Conservation (phyloP, 2,113 vertebrate species). For the Callionymus lyra region DNA sequence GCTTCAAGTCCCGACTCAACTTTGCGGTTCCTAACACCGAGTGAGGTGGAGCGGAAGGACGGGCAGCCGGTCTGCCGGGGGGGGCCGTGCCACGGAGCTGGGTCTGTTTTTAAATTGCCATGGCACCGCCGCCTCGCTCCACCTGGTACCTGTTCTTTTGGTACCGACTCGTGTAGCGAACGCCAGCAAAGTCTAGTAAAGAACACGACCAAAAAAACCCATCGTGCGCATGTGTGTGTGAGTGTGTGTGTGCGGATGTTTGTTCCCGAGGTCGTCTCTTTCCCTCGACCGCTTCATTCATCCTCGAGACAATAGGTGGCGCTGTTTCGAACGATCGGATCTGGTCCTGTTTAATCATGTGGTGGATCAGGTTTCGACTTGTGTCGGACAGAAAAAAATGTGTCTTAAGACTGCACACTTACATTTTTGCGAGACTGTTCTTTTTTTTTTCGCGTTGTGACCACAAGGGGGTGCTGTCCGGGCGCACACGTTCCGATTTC, state of each 20-base stretch:
- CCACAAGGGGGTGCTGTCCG: too few relatives aligned
- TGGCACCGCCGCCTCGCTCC: constrained; percentile 57
- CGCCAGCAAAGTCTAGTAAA: constrained; percentile 74
- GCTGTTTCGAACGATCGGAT: too few relatives aligned
- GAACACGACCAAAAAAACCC: constrained; percentile 38
- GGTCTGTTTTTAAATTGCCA: constrained; percentile 57
- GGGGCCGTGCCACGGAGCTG: constrained; percentile 48
- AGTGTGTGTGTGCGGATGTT: constrained; percentile 29
- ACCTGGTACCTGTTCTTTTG: constrained; percentile 65
- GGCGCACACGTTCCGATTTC: too few relatives aligned
- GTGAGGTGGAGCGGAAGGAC: constrained; percentile 55
- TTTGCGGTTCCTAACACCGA: constrained; percentile 59
- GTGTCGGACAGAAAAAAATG: too few relatives aligned
- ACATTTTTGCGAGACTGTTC: too few relatives aligned
- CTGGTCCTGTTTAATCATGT: too few relatives aligned
- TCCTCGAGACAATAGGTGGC: too few relatives aligned
- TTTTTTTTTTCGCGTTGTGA: too few relatives aligned
- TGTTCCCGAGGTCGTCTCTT: constrained; percentile 13
- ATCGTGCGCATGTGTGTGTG: constrained; percentile 49
- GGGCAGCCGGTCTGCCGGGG: constrained; percentile 70
- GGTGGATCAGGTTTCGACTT: too few relatives aligned
- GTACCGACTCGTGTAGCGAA: constrained; percentile 64
- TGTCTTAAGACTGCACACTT: too few relatives aligned
- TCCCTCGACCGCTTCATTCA: too few relatives aligned
- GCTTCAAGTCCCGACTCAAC: constrained; percentile 57